A percentile compares a stretch with the other conserved stretches of the same genome.
These are phyloP conservation scores for Chloroceryle inda DNA, from an alignment of 2,797 vertebrate species.

Conservation along the genomic window DNA sequence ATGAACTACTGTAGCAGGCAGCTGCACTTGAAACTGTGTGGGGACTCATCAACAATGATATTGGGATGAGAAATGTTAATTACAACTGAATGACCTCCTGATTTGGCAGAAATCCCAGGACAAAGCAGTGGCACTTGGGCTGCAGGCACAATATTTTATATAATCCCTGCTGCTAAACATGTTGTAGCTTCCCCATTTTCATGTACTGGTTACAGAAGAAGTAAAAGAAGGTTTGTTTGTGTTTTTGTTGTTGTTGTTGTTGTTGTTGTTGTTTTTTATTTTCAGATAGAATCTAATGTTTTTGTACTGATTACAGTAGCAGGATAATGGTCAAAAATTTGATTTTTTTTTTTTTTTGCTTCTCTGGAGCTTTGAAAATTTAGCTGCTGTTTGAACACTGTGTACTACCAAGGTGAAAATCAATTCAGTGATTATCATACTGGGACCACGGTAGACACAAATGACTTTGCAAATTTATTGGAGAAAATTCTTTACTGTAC, in stretches of 20 bases:
- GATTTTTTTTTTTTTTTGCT: background rate
- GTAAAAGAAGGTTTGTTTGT: background rate
- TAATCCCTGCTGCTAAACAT: background rate
- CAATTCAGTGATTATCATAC: conserved; percentile 5
- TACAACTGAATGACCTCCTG: conserved; percentile 27
- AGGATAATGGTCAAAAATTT: background rate
- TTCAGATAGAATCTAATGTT: background rate
- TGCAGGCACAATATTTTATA: conserved; percentile 3
- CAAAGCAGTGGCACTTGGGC: background rate
- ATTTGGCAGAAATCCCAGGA: conserved; percentile 62
- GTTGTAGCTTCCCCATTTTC: background rate
- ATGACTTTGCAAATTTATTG: conserved; percentile 1
- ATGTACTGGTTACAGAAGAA: background rate
- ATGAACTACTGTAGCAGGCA: conserved; percentile 25
- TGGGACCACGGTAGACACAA: background rate
- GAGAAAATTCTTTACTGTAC: conserved; percentile 11
- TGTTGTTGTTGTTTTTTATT: background rate
- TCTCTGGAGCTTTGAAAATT: background rate
- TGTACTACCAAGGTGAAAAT: conserved; percentile 7
- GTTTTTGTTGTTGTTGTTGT: too few relatives aligned
- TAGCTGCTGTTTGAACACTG: background rate
- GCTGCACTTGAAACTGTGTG: conserved; percentile 27
- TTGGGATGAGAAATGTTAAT: conserved; percentile 60
- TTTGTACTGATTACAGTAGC: background rate
- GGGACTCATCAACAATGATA: conserved; percentile 51